phyloP scores from a whole-genome alignment of 2,113 vertebrate genomes.

The Crotalus horridus region DNA sequence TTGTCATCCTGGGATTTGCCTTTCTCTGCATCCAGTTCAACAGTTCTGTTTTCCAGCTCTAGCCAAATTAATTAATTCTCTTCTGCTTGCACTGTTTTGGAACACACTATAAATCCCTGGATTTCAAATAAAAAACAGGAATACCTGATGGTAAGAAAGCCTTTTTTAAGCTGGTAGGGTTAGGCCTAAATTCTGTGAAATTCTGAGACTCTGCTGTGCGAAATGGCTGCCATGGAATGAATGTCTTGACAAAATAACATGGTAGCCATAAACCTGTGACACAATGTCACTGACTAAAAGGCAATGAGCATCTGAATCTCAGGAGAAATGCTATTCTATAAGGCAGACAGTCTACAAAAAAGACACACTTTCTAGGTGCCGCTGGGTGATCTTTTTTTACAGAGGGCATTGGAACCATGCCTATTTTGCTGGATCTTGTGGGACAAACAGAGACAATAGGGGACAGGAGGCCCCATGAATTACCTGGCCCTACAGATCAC shows the following conservation, averaged over 20 bases:
- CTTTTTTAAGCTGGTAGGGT: not conserved
- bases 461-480: not conserved
- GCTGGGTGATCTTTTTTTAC: not conserved
- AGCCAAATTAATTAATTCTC: not conserved
- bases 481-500: not conserved
- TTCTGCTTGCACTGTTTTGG: not conserved
- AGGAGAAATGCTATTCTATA: not conserved
- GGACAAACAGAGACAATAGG: not conserved
- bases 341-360: not conserved
- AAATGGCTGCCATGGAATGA: not conserved
- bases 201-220: not conserved
- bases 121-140: not conserved
- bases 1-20: not conserved
- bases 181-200: not conserved
- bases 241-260: not conserved
- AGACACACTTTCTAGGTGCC: not conserved
- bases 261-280: not conserved
- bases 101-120: not conserved
- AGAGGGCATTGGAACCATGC: not conserved
- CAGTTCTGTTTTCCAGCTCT: not conserved
- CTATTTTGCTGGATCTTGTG: not conserved
- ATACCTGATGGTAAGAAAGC: not conserved
- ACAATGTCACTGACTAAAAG: not conserved
- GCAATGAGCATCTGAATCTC: not conserved
- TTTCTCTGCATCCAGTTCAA: not conserved